Conservation (phyloP, 2,797 vertebrate genomes). For the Danio kyathit region DNA sequence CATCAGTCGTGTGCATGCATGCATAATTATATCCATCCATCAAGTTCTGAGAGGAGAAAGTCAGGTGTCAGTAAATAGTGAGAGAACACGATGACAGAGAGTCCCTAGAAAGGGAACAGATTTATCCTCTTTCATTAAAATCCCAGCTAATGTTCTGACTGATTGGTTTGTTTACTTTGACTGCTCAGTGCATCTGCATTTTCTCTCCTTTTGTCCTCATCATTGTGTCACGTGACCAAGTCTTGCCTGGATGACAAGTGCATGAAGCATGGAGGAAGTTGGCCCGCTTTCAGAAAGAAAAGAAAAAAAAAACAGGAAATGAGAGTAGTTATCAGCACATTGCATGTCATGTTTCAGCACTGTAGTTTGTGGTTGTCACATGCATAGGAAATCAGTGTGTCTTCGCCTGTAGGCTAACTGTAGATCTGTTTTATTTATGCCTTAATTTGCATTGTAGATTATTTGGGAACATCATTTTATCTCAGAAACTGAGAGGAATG, state of each 20-base stretch:
- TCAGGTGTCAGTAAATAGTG: slow-evolving; percentile 17
- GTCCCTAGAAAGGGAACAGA: not conserved
- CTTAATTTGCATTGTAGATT: not conserved
- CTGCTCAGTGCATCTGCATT: slow-evolving; percentile 11
- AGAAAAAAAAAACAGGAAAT: slow-evolving; percentile 61
- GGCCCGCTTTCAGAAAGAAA: slow-evolving; percentile 13
- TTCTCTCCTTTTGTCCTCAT: slow-evolving; percentile 30
- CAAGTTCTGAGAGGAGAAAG: slow-evolving; percentile 2
- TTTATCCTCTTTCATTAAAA: slow-evolving; percentile 36
- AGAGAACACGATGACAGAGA: slow-evolving; percentile 7
- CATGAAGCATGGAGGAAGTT: slow-evolving; percentile 47
- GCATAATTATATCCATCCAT: slow-evolving; percentile 18
- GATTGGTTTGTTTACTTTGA: slow-evolving; percentile 27
- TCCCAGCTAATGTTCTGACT: slow-evolving; percentile 28
- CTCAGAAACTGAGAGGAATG: too few species aligned
- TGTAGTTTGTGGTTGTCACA: slow-evolving; percentile 32
- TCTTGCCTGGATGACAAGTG: slow-evolving; percentile 32
- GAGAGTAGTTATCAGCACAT: slow-evolving; percentile 56
- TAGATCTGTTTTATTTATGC: slow-evolving; percentile 25
- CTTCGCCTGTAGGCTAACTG: slow-evolving; percentile 48
- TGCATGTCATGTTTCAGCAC: slow-evolving; percentile 45
- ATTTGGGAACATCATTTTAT: not conserved
- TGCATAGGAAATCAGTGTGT: slow-evolving; percentile 34
- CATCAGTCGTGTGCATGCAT: slow-evolving; percentile 4
- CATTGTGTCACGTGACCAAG: slow-evolving; percentile 40